A percentile compares a stretch with the other conserved stretches of the same genome.
Conservation (phyloP, 2,888 invertebrate genomes). For the Eulithis testata region DNA sequence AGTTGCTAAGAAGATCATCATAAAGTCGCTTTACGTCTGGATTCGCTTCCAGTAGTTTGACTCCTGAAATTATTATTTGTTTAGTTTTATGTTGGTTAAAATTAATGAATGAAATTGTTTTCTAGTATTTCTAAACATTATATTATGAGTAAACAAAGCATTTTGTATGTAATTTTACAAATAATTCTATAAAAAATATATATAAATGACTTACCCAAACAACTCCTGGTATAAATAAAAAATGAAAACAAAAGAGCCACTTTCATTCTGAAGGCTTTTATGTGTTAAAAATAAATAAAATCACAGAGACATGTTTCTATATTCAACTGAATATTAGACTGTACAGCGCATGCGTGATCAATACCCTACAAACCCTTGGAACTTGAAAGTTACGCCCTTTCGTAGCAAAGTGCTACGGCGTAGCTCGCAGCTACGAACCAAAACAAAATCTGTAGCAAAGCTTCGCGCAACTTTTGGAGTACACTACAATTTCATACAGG, state of each 20-base stretch:
- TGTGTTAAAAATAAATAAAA: constrained; percentile 29
- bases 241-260: constrained; percentile 56
- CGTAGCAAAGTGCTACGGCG: constrained; percentile 33
- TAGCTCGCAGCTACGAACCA: constrained; percentile 20
- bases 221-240: constrained; percentile 52
- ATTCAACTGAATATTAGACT: constrained; percentile 44
- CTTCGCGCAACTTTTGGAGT: constrained; percentile 4
- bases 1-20: constrained; percentile 97
- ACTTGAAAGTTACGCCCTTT: constrained; percentile 34
- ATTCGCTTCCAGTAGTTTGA: constrained; percentile 89
- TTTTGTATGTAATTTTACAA: not conserved
- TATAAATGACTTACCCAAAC: constrained; percentile 45
- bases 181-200: not conserved
- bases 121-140: not conserved
- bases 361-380: constrained; percentile 53
- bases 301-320: constrained; percentile 57
- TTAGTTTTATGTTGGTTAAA: not conserved
- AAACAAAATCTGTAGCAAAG: not conserved
- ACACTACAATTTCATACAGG: constrained; percentile 22
- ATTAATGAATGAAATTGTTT: no score
- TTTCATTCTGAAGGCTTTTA: constrained; percentile 59
- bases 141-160: not conserved
- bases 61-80: constrained; percentile 58
- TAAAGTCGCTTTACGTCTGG: constrained; percentile 97
- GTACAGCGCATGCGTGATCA: constrained; percentile 74